Percentiles rank a stretch among this genome's conserved stretches.
These are phyloP conservation scores for Microcebus lehilahytsara DNA, from an alignment of 2,113 vertebrate genomes.

Conservation along the genomic window DNA sequence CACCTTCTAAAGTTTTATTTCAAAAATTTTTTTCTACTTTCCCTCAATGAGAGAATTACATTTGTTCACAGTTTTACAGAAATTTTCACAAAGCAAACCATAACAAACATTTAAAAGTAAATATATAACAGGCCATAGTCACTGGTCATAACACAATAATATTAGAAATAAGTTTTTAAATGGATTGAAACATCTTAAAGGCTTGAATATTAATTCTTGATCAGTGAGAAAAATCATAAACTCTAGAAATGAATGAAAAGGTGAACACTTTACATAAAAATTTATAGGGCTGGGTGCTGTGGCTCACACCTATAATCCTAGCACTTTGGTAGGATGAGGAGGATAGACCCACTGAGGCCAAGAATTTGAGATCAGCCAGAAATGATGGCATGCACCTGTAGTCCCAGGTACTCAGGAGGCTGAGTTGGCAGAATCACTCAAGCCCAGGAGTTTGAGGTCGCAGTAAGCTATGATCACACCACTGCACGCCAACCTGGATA, in stretches of 20 bases:
- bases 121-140: neutral
- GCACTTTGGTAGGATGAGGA: no score
- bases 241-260: slow-evolving; percentile 12
- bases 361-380: no score
- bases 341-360: no score
- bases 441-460: no score
- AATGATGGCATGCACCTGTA: no score
- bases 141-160: neutral
- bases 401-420: no score
- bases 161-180: neutral
- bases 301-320: no score
- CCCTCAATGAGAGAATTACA: neutral
- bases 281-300: neutral
- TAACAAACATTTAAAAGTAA: slow-evolving; percentile 29
- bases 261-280: neutral
- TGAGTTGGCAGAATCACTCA: no score
- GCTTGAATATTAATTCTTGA: slow-evolving; percentile 6
- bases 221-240: slow-evolving; percentile 21
- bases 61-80: neutral
- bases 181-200: neutral
- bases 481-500: no score
- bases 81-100: neutral
- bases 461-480: no score
- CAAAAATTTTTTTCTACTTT: neutral
- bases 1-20: neutral